Evolutionary conservation across 2,797 vertebrate species (phyloP), one percentile per base, ranked within the genome.

Genomic region (Tiaroga cobitis): DNA sequence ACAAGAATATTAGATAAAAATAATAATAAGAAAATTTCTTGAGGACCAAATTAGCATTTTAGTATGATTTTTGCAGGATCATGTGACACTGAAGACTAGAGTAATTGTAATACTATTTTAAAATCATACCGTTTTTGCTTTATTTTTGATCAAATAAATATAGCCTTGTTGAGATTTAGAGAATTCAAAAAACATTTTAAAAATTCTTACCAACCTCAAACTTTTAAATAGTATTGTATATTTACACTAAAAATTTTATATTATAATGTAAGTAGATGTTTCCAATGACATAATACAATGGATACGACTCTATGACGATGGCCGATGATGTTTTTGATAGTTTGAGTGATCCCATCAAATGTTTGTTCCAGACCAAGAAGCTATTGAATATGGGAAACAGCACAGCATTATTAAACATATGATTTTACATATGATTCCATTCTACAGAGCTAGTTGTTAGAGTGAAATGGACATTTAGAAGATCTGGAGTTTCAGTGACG

Each of bases 381-480:
- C 34, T 72, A 49, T 32, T 54, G 85, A 82, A 93, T 46, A 65
- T 75, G 51, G 37, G 10, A 59, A 59, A 82, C 68, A 32, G 54
- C 21, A 90, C 89, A 90, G 34, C 89, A 90, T 88, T 32, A 91
- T 85, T 83, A 85, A 72, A 88, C 86, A 65, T 81, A 88, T 90
- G 85, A 78, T 86, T 63, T 43, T 56, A 49, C 11, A 39, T 24
- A 37, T 15, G 68, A 32, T 49, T 46, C 26, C 7, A 32, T 39
- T 37, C 26, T 68, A 65, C 41, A 76, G 59, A 75, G 29, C 63
- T 77, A n/a, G 34, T n/a, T 56, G 82, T 86, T 88, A 86, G 79
- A 77, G 24, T 74, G 41, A 26, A 67, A 82, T 82, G 82, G 26
- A 67, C 24, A 82, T 70, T 74, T 76, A 85, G 73, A 81, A n/a